A percentile compares a stretch with the other conserved stretches of the same genome.
Conservation (phyloP, 2,888 invertebrate species). For the Oscheius onirici region DNA sequence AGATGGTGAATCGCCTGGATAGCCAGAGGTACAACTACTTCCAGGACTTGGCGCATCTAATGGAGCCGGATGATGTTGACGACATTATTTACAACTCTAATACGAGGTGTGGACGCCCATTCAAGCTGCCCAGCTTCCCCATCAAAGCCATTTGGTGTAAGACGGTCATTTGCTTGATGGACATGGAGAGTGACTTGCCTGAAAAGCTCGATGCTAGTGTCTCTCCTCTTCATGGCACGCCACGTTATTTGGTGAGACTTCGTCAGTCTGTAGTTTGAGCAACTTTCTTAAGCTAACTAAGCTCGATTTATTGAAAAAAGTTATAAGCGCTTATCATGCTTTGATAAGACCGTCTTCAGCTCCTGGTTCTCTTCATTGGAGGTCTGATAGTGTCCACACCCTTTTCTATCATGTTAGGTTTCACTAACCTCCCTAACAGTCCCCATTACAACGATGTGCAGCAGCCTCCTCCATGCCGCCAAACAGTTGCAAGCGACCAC, state of each 20-base stretch:
- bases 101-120: neutral
- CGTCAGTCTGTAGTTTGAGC: neutral
- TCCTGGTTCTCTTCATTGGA: neutral
- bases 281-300: too few species aligned
- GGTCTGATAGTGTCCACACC: neutral
- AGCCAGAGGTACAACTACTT: neutral
- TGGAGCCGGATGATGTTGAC: too few species aligned
- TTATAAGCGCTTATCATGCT: neutral
- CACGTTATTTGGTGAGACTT: conserved; percentile 4
- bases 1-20: neutral
- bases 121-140: conserved; percentile 22
- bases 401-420: neutral
- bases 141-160: conserved; percentile 27
- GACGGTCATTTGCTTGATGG: conserved; percentile 24
- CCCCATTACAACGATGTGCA: neutral
- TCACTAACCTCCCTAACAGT: neutral
- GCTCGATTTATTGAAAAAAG: too few species aligned
- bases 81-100: neutral
- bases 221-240: conserved; percentile 2
- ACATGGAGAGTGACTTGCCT: conserved; percentile 17
- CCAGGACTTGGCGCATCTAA: neutral
- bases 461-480: neutral
- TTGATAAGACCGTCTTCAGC: conserved; percentile 7
- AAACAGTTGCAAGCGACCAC: neutral
- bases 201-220: conserved; percentile 10